Evolutionary conservation across 2,888 invertebrate genomes (phyloP).

Genomic region (Pachydiplax longipennis): DNA sequence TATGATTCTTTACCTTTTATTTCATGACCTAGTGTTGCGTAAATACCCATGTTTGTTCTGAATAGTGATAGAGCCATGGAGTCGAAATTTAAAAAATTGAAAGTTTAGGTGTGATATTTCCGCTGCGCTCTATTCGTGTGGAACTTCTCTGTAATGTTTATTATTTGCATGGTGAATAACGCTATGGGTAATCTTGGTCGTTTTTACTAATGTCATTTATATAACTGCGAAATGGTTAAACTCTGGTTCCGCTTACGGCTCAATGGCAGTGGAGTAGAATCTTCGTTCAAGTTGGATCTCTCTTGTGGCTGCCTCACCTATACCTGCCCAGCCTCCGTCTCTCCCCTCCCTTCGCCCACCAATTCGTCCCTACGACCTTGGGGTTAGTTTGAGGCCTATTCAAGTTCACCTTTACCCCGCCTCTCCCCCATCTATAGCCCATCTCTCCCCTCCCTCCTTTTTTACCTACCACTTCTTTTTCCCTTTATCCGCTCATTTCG

Average conservation of each 20-base stretch:
- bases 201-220: too few relatives aligned
- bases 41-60: too few relatives aligned
- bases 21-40: too few relatives aligned
- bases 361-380: slow-evolving; percentile 31
- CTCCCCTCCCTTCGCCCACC: slow-evolving; percentile 46
- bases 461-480: too few relatives aligned
- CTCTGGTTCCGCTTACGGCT: background rate
- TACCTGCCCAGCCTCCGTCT: slow-evolving; percentile 39
- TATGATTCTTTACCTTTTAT: too few relatives aligned
- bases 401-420: slow-evolving; percentile 41
- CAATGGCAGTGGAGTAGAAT: slow-evolving; percentile 52
- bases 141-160: too few relatives aligned
- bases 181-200: too few relatives aligned
- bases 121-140: too few relatives aligned
- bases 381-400: slow-evolving; percentile 44
- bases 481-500: background rate
- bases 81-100: too few relatives aligned
- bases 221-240: background rate
- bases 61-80: too few relatives aligned
- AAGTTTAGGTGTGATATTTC: too few relatives aligned
- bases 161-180: too few relatives aligned
- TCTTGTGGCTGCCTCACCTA: slow-evolving; percentile 47
- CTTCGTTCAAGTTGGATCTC: slow-evolving; percentile 53
- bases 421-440: background rate
- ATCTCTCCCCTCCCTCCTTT: background rate